Evolutionary conservation across 2,888 invertebrate genomes (phyloP).

Genomic region (Xanthia togata): DNA sequence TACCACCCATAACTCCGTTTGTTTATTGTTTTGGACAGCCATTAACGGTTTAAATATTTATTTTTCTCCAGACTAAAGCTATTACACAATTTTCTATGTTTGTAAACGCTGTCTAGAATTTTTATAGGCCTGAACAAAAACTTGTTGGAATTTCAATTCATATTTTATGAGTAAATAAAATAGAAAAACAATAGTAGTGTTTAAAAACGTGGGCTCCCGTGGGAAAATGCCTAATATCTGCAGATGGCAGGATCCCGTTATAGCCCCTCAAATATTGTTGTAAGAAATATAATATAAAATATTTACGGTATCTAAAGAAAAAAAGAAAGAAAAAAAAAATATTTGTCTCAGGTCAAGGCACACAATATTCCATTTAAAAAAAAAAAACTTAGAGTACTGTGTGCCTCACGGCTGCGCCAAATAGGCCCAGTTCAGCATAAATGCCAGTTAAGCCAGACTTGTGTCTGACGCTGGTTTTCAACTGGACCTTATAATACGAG

Average conservation of each 20-base stretch:
- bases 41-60: not conserved
- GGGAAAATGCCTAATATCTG: constrained; percentile 20
- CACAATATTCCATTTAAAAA: no score
- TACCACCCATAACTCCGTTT: not conserved
- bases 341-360: no score
- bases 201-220: constrained; percentile 12
- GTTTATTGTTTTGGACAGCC: not conserved
- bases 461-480: no score
- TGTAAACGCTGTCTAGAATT: not conserved
- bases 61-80: not conserved
- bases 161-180: no score
- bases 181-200: not conserved
- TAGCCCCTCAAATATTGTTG: constrained; percentile 25
- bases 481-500: no score
- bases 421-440: no score
- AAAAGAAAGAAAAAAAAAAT: no score
- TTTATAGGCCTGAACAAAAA: not conserved
- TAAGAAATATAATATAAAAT: constrained; percentile 14
- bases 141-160: not conserved
- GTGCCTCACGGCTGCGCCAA: no score
- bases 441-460: no score
- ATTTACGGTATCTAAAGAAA: constrained; percentile 1
- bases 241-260: constrained; percentile 15
- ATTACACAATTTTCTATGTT: not conserved
- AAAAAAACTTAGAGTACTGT: no score